Conservation (phyloP, 2,888 invertebrate genomes). For the Bimastos eiseni region DNA sequence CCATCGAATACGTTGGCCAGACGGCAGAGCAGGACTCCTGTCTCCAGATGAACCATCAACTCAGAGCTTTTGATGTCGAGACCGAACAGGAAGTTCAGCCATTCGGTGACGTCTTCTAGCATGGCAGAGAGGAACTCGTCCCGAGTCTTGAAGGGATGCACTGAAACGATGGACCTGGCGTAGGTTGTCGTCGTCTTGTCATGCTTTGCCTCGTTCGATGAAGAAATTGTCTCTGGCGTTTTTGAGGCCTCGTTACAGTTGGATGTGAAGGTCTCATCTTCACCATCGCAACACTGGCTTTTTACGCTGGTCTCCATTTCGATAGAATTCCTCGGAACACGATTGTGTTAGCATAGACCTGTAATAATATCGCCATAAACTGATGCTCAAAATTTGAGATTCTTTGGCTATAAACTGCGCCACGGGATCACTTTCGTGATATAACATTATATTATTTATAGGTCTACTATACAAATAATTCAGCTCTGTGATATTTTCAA, state of each 20-base stretch:
- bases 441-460: too few relatives aligned
- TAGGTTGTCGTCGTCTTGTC: neutral
- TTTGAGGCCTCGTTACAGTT: neutral
- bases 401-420: too few relatives aligned
- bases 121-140: conserved; percentile 95
- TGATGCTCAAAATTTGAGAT: neutral
- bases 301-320: neutral
- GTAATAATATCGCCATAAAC: neutral
- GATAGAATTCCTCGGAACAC: neutral
- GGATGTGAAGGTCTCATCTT: neutral
- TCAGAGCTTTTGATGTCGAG: conserved; percentile 82
- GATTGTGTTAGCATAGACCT: neutral
- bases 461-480: too few relatives aligned
- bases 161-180: conserved; percentile 66
- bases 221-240: neutral
- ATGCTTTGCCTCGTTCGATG: neutral
- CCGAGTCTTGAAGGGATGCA: conserved; percentile 89
- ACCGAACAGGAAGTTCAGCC: conserved; percentile 88
- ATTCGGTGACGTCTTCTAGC: conserved; percentile 96
- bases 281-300: neutral
- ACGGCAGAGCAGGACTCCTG: conserved; percentile 89
- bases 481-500: too few relatives aligned
- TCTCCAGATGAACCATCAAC: conserved; percentile 89
- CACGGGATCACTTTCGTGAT: too few relatives aligned
- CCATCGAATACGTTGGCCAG: conserved; percentile 83